phyloP scores from a whole-genome alignment of 2,113 vertebrate species.

The Scomber scombrus region DNA sequence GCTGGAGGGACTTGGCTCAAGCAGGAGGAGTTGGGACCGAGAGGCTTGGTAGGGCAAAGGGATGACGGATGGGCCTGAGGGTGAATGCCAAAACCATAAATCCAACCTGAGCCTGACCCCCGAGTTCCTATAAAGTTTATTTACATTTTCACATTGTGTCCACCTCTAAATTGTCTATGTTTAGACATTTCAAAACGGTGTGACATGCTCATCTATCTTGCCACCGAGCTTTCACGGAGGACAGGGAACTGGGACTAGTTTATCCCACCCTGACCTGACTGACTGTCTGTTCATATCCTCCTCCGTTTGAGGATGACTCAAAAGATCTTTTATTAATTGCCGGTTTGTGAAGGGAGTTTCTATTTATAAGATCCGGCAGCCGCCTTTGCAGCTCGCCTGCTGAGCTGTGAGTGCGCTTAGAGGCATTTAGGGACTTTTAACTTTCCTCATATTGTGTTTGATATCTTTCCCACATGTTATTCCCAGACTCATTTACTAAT shows the following conservation, averaged over 20 bases:
- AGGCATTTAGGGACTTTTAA: constrained; percentile 73
- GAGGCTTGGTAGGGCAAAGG: constrained; percentile 71
- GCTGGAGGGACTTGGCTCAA: constrained; percentile 71
- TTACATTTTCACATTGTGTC: constrained; percentile 88
- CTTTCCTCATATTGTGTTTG: constrained; percentile 66
- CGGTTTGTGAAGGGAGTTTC: constrained; percentile 62
- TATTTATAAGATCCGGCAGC: constrained; percentile 70
- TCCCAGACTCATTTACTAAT: constrained; percentile 64
- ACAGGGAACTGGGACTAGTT: constrained; percentile 63
- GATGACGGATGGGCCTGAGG: constrained; percentile 89
- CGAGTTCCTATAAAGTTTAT: constrained; percentile 88
- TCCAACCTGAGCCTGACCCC: constrained; percentile 86
- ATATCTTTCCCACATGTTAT: constrained; percentile 69
- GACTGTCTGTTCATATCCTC: constrained; percentile 62
- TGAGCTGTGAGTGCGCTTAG: constrained; percentile 51
- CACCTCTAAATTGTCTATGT: constrained; percentile 83
- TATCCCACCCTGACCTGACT: constrained; percentile 69
- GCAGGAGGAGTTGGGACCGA: constrained; percentile 53
- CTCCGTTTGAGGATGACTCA: constrained; percentile 63
- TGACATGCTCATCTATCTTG: constrained; percentile 70
- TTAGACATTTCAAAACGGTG: constrained; percentile 81
- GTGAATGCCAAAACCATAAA: constrained; percentile 89
- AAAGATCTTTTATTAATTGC: constrained; percentile 79
- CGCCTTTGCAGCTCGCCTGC: constrained; percentile 58
- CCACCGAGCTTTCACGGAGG: constrained; percentile 51